These are phyloP conservation scores for Leuciscus waleckii DNA, from an alignment of 2,797 vertebrate genomes.

Conservation along the genomic window DNA sequence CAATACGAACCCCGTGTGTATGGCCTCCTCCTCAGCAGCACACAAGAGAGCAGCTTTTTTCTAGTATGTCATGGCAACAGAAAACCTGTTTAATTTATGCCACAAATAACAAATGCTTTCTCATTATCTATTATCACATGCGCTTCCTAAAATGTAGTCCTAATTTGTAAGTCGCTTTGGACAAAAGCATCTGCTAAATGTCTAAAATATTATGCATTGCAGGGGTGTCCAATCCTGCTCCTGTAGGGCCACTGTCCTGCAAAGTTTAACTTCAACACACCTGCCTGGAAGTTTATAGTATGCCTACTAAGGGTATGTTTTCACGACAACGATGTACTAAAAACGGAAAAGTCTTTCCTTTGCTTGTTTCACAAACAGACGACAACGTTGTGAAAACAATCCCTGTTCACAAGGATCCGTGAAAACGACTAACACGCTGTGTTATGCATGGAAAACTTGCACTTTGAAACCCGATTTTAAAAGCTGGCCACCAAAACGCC, in stretches of 20 bases:
- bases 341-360: no score
- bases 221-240: neutral
- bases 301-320: neutral
- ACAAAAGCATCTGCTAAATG: no score
- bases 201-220: neutral
- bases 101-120: neutral
- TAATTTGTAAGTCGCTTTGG: no score
- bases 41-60: slow-evolving; percentile 22
- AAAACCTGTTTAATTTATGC: neutral
- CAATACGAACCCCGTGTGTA: neutral
- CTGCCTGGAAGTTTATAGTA: neutral
- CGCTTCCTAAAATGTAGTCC: neutral
- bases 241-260: neutral
- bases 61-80: neutral
- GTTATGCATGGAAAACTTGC: no score
- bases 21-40: slow-evolving; percentile 2
- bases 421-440: no score
- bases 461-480: no score
- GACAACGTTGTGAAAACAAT: no score
- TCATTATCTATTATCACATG: neutral
- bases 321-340: no score
- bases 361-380: no score
- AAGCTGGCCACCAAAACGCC: no score
- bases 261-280: neutral
- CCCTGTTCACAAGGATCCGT: no score